Conservation (phyloP, 1,140 invertebrate genomes). For the Holcopasites calliopsidis region DNA sequence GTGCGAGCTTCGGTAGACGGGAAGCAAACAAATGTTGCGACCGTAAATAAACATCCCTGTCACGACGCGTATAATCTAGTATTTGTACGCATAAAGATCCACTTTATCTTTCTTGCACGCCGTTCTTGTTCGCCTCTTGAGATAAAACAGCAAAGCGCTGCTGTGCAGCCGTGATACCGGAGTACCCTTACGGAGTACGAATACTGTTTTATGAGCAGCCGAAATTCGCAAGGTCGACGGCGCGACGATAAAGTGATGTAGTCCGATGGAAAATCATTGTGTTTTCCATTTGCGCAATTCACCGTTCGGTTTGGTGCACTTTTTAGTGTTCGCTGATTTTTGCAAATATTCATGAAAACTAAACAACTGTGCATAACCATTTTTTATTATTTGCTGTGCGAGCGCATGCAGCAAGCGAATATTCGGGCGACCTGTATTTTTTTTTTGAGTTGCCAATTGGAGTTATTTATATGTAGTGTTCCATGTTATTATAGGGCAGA, state of each 20-base stretch:
- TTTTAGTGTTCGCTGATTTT: no score
- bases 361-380: no score
- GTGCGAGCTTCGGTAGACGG: not conserved
- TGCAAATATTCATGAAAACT: no score
- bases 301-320: no score
- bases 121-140: constrained; percentile 5
- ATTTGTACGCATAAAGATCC: constrained; percentile 1
- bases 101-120: constrained; percentile 1
- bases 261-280: no score
- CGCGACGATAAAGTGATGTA: not conserved
- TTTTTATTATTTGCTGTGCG: no score
- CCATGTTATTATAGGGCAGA: no score
- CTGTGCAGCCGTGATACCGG: not conserved
- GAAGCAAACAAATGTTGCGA: constrained; percentile 26
- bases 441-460: no score
- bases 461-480: no score
- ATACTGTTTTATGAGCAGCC: not conserved
- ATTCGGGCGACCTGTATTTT: no score
- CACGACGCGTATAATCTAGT: constrained; percentile 17
- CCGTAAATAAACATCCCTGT: constrained; percentile 38
- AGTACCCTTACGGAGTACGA: not conserved
- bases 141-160: constrained; percentile 34
- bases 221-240: not conserved
- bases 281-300: no score
- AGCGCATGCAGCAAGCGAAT: no score